Conservation (phyloP, 2,113 vertebrate species). For the Dolichallabes microphthalmus region DNA sequence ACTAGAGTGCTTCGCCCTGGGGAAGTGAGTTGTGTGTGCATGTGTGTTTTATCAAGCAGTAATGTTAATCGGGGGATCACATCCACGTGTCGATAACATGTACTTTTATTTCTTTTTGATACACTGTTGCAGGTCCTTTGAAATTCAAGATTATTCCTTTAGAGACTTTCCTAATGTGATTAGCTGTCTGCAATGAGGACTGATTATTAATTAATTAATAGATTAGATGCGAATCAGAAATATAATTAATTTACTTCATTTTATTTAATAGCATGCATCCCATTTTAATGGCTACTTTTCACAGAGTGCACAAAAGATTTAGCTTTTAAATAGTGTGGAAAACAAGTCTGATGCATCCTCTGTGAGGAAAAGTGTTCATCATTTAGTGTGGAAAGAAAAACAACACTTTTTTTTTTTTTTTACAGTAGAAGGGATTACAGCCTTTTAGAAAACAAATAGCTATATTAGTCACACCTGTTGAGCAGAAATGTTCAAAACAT, state of each 20-base stretch:
- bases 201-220: conserved; percentile 9
- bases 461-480: conserved; percentile 45
- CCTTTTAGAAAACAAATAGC: conserved; percentile 25
- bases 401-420: background rate
- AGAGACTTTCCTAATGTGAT: conserved; percentile 40
- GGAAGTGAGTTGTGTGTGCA: conserved; percentile 85
- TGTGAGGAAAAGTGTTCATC: conserved; percentile 31
- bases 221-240: no score
- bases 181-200: conserved; percentile 35
- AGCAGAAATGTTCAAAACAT: conserved; percentile 50
- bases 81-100: conserved; percentile 18
- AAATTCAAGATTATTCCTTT: conserved; percentile 42
- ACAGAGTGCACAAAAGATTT: conserved; percentile 39
- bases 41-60: conserved; percentile 11
- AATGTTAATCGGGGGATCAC: conserved; percentile 34
- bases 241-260: background rate
- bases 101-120: conserved; percentile 28
- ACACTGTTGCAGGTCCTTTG: conserved; percentile 20
- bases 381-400: conserved; percentile 24
- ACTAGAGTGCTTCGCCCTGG: conserved; percentile 92
- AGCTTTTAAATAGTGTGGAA: conserved; percentile 41
- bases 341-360: conserved; percentile 36
- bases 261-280: conserved; percentile 22
- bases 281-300: conserved; percentile 36
- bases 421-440: conserved; percentile 48